A percentile compares a stretch with the other conserved stretches of the same genome.
Evolutionary conservation across 2,797 vertebrate species (phyloP).

Genomic region (Platalea minor): DNA sequence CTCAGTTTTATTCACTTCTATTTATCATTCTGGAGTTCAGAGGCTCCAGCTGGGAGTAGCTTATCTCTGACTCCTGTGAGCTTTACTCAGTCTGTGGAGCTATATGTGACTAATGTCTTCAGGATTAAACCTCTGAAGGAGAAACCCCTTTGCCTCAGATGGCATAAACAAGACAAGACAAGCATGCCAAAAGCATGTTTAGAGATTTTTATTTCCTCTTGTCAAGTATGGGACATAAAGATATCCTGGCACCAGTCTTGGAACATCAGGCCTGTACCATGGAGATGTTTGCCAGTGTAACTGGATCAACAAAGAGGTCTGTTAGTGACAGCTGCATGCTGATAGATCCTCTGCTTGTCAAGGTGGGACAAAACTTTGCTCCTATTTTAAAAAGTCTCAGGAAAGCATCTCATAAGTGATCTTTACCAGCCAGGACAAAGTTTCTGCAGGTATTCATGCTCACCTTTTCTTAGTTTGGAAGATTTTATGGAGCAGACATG

Average conservation of each 20-base stretch:
- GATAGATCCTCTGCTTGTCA: background rate
- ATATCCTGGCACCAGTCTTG: background rate
- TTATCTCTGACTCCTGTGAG: background rate
- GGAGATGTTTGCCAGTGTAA: background rate
- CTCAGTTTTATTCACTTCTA: background rate
- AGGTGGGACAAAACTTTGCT: background rate
- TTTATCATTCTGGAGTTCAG: background rate
- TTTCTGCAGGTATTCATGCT: background rate
- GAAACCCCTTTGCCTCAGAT: background rate
- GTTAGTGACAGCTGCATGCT: background rate
- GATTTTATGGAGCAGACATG: background rate
- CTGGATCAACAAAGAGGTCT: background rate
- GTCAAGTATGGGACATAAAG: background rate
- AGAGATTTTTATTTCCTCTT: background rate
- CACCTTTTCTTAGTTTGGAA: background rate
- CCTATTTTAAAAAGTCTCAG: background rate
- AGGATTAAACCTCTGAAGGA: background rate
- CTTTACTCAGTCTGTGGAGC: background rate
- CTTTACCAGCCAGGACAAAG: background rate
- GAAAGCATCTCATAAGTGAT: background rate
- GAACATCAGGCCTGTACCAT: background rate
- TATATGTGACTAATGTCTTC: background rate
- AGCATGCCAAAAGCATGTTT: background rate
- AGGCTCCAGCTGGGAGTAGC: background rate
- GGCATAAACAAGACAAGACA: background rate